These are phyloP conservation scores for Hypotaenidia okinawae DNA, from an alignment of 2,797 vertebrate species.

Conservation along the genomic window DNA sequence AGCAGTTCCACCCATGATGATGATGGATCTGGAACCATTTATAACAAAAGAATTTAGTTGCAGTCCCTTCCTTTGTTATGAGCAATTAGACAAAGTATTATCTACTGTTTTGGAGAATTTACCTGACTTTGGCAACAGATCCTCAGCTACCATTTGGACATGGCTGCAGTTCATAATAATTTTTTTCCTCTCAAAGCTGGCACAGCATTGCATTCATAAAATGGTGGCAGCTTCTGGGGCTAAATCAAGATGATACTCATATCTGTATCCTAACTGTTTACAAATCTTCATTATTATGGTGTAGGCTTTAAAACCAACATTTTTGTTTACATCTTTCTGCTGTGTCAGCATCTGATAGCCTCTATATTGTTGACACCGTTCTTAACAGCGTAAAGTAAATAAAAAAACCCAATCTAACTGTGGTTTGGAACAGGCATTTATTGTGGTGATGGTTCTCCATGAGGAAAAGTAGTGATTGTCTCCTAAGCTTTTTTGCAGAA, in stretches of 20 bases:
- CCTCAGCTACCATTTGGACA: background rate
- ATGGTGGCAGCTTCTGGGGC: background rate
- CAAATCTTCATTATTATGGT: background rate
- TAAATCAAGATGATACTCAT: background rate
- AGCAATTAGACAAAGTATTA: background rate
- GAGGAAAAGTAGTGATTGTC: background rate
- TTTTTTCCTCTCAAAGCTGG: background rate
- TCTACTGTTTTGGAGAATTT: background rate
- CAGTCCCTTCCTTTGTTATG: background rate
- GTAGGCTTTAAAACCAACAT: fast-evolving
- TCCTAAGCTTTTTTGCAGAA: background rate
- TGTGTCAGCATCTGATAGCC: background rate
- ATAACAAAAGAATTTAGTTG: background rate
- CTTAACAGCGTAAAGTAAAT: background rate
- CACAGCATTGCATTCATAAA: background rate
- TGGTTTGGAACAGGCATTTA: background rate
- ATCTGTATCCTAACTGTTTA: background rate
- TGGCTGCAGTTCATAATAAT: background rate
- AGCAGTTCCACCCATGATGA: background rate
- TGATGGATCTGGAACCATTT: background rate
- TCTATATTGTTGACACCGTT: background rate
- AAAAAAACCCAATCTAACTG: background rate
- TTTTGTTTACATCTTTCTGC: fast-evolving
- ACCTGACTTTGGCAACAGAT: background rate
- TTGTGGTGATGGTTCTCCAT: background rate